A percentile compares a stretch with the other conserved stretches of the same genome.
These are phyloP conservation scores for Nineta flava DNA, from an alignment of 2,888 invertebrate species.

Conservation along the genomic window DNA sequence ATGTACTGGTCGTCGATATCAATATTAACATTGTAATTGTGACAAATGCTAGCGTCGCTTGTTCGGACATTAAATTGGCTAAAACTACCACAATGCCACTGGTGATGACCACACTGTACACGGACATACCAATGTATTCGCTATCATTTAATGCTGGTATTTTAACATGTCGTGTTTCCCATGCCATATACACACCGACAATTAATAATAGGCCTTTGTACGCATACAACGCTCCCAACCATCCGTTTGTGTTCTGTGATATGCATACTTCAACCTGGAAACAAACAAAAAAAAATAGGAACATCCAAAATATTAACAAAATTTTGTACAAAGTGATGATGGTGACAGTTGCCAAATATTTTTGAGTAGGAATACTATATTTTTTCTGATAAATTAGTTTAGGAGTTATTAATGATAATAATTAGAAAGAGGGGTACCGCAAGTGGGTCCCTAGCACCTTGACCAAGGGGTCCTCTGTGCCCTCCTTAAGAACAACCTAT, in stretches of 20 bases:
- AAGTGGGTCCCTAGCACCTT: too few relatives aligned
- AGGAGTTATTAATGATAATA: too few relatives aligned
- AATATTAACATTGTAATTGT: conserved; percentile 71
- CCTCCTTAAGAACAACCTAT: too few relatives aligned
- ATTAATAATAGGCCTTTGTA: conserved; percentile 79
- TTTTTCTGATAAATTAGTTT: too few relatives aligned
- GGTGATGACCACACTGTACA: conserved; percentile 80
- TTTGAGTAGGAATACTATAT: not conserved
- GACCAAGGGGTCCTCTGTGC: too few relatives aligned
- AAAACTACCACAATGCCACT: conserved; percentile 75
- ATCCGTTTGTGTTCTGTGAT: conserved; percentile 73
- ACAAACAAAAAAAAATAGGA: conserved; percentile 14
- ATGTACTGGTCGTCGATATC: conserved; percentile 70
- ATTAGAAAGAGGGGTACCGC: too few relatives aligned
- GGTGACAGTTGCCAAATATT: not conserved
- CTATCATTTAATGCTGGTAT: conserved; percentile 86
- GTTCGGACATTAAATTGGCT: conserved; percentile 73
- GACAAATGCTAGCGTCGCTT: conserved; percentile 64
- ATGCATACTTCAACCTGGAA: conserved; percentile 78
- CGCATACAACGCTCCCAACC: conserved; percentile 79
- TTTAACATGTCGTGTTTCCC: conserved; percentile 87
- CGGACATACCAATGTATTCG: conserved; percentile 84
- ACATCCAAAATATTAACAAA: not conserved
- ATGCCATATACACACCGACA: conserved; percentile 89
- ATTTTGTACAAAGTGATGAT: not conserved